These are phyloP conservation scores for Orientallactaga bullata DNA, from an alignment of 2,113 vertebrate species.

Conservation along the genomic window DNA sequence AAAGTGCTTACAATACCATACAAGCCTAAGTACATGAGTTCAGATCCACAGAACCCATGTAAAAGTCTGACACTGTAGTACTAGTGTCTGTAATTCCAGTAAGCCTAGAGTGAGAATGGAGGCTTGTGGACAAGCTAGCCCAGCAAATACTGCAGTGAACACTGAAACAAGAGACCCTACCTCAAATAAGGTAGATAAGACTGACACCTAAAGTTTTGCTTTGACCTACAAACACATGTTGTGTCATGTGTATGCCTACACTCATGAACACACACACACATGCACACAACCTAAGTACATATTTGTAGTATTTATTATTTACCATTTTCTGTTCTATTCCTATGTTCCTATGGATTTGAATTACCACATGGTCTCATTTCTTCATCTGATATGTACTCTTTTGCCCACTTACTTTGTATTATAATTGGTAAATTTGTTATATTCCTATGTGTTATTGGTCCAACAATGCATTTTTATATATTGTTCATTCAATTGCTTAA, in stretches of 20 bases:
- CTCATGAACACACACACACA: too few species aligned
- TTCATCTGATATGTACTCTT: neutral
- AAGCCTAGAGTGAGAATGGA: too few species aligned
- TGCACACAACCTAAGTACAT: neutral
- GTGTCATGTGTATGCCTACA: too few species aligned
- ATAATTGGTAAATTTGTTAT: neutral
- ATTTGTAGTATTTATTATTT: slow-evolving; percentile 21
- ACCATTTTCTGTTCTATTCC: neutral
- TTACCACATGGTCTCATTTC: neutral
- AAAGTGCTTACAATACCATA: neutral
- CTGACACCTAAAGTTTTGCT: too few species aligned
- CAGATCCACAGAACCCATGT: too few species aligned
- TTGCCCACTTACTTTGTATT: neutral
- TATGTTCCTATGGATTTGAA: neutral
- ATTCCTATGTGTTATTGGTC: neutral
- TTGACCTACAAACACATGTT: too few species aligned
- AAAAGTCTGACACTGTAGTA: too few species aligned
- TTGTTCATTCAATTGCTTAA: neutral
- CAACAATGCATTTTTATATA: neutral
- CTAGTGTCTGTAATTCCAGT: too few species aligned
- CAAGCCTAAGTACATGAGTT: neutral
- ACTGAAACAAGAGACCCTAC: too few species aligned
- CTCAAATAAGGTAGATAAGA: too few species aligned
- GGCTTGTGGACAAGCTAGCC: too few species aligned
- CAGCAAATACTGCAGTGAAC: too few species aligned